Evolutionary conservation across 2,113 vertebrate genomes (phyloP).

Genomic region (Chlorodrepanis virens): DNA sequence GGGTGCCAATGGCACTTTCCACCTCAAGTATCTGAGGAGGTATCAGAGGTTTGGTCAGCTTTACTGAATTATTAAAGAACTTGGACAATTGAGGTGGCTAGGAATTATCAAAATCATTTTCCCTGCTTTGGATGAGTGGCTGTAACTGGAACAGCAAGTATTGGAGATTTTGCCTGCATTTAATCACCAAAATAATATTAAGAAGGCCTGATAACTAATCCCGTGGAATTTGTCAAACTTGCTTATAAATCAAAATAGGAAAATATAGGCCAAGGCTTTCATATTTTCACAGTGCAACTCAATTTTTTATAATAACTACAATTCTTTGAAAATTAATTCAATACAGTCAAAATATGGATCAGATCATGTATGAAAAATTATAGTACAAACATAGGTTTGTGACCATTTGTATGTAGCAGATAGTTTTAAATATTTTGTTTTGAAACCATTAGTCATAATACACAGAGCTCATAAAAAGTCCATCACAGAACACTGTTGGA

Average conservation of each 20-base stretch:
- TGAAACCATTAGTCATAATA: neutral
- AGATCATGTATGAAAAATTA: neutral
- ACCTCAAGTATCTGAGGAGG: neutral
- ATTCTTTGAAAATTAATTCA: neutral
- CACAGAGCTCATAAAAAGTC: neutral
- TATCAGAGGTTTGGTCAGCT: neutral
- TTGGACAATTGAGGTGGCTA: neutral
- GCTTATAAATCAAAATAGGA: neutral
- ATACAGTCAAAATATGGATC: neutral
- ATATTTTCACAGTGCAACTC: neutral
- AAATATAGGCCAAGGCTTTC: neutral
- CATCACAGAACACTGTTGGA: neutral
- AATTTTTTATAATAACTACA: neutral
- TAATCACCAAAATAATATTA: neutral
- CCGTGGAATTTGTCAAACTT: neutral
- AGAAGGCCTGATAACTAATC: neutral
- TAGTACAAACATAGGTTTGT: neutral
- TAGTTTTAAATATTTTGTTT: neutral
- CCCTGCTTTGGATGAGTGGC: neutral
- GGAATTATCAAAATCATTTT: neutral
- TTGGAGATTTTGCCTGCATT: neutral
- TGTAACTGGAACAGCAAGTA: neutral
- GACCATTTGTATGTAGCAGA: neutral
- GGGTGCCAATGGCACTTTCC: neutral
- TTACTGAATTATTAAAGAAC: neutral